phyloP scores from a whole-genome alignment of 1,140 invertebrate species.

The Eubasilissa regina region DNA sequence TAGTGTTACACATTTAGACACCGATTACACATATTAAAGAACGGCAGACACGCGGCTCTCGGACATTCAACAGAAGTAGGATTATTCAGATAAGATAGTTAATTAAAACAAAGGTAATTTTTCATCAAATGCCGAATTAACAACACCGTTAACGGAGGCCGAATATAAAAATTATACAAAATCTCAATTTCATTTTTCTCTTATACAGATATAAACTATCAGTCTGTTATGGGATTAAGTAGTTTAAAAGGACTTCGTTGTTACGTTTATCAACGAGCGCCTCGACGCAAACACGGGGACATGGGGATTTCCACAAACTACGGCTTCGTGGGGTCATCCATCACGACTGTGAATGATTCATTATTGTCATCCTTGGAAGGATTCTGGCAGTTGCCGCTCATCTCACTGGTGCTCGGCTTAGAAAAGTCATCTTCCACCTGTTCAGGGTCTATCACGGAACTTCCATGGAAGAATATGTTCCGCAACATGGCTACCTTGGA shows the following conservation, averaged over 20 bases:
- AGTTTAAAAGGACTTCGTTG: slow-evolving; percentile 55
- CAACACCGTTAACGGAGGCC: slow-evolving; percentile 28
- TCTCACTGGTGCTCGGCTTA: slow-evolving; percentile 37
- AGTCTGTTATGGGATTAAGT: slow-evolving; percentile 56
- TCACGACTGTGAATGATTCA: slow-evolving; percentile 33
- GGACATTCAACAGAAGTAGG: no score
- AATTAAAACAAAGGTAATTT: not conserved
- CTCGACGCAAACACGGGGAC: slow-evolving; percentile 15
- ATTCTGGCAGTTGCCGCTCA: not conserved
- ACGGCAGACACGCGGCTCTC: no score
- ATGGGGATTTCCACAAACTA: not conserved
- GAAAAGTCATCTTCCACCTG: slow-evolving; percentile 28
- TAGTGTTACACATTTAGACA: no score
- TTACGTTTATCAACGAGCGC: slow-evolving; percentile 47
- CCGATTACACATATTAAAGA: no score
- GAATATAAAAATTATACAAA: slow-evolving; percentile 58
- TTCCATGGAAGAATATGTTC: slow-evolving; percentile 60
- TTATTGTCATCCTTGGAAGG: slow-evolving; percentile 49
- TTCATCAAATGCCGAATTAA: slow-evolving; percentile 21
- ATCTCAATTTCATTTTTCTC: slow-evolving; percentile 47
- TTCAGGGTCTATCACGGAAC: slow-evolving; percentile 50
- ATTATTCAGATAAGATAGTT: not conserved
- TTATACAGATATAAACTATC: slow-evolving; percentile 56
- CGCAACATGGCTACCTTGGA: slow-evolving; percentile 59
- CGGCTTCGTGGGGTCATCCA: slow-evolving; percentile 23